Base-by-base conservation (phyloP, 2,113 vertebrate species). In the Periophthalmus modestus region DNA sequence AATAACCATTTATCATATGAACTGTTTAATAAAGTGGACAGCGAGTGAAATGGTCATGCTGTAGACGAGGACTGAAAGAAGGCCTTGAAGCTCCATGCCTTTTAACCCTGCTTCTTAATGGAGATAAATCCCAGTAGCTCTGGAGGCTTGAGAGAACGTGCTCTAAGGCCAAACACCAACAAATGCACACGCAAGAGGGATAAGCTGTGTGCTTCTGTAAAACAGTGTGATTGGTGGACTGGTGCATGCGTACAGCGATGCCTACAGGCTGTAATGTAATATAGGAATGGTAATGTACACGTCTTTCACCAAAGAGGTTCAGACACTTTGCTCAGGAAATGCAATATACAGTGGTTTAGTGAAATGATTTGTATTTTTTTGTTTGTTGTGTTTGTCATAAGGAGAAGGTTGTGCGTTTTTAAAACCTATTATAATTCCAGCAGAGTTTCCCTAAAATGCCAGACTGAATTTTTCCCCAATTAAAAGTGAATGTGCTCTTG, bases 91-190 rank as follows among this genome's bases (percentile, higher is more conserved):
- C 34, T 11, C 16, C 62, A 66, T 70, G 82, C 69, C 71, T 82
- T 90, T 90, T 89, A 90, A 93, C 90, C 80, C 83, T 66, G 66
- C 88, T 90, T 88, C 78, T 73, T 87, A 91, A 91, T 91, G 84
- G 80, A 82, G 89, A 92, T 87, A 84, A 78, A 92, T 89, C 87
- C 73, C 65, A 86, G 71, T 78, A 80, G 82, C 75, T 81, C 81
- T 81, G 68, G 71, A 85, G 80, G 89, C 85, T 89, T 88, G 81
- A 78, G 79, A 70, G 81, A 91, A 85, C 87, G 82, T 62, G 75
- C 68, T 58, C 66, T 74, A 62, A 82, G 82, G 85, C 83, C 85
- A 91, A 82, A 86, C 79, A 83, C 74, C 74, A 79, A 85, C 75
- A 87, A 86, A 92, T 91, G 89, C 73, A 52, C 36, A 24, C 80